These are phyloP conservation scores for Pseudorasbora parva DNA, from an alignment of 2,113 vertebrate species.

Conservation along the genomic window DNA sequence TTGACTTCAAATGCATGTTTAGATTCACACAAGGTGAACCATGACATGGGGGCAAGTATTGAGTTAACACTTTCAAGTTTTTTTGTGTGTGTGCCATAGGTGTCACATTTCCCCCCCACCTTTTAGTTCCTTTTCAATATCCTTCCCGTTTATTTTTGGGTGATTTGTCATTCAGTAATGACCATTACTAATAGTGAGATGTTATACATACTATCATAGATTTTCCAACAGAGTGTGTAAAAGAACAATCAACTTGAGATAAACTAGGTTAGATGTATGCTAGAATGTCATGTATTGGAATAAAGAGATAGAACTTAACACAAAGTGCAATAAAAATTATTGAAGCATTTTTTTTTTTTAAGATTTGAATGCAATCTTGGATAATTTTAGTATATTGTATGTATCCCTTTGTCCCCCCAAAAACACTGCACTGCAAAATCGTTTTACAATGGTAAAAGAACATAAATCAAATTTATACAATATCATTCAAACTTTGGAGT, in stretches of 20 bases:
- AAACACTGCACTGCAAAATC: neutral
- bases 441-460: neutral
- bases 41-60: neutral
- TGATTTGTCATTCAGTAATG: conserved; percentile 7
- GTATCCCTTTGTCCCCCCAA: neutral
- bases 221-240: neutral
- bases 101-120: no score
- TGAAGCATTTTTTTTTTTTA: neutral
- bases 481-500: neutral
- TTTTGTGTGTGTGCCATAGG: no score
- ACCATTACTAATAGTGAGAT: conserved; percentile 25
- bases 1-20: neutral
- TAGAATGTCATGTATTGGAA: neutral
- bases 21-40: neutral
- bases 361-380: neutral
- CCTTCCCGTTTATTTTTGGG: neutral
- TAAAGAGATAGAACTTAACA: neutral
- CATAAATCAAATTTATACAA: neutral
- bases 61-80: neutral
- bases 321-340: neutral
- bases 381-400: neutral
- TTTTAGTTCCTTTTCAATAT: neutral
- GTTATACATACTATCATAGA: neutral
- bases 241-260: neutral
- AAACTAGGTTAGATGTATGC: neutral